Evolutionary conservation across 2,797 vertebrate genomes (phyloP).

Genomic region (Numenius phaeopus): DNA sequence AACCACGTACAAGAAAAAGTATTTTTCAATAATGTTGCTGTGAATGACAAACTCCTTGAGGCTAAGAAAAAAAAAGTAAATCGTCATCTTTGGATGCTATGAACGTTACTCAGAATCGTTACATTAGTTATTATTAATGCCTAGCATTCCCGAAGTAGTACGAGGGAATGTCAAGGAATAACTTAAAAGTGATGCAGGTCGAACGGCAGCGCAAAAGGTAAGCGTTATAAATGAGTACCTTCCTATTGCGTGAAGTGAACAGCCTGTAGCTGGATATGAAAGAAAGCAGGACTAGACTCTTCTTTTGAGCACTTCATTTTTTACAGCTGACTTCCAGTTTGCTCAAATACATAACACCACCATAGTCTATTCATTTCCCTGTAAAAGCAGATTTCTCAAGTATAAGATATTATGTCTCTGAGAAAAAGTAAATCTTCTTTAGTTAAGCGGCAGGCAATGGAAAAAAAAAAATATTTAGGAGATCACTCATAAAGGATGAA

Average conservation of each 20-base stretch:
- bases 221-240: not conserved
- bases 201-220: not conserved
- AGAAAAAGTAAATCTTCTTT: constrained; percentile 30
- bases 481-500: not conserved
- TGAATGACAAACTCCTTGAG: not conserved
- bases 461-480: not conserved
- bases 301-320: not conserved
- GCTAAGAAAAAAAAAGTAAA: not conserved
- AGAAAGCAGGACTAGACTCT: not conserved
- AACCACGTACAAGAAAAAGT: not conserved
- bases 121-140: not conserved
- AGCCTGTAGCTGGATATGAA: not conserved
- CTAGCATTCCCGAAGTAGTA: not conserved
- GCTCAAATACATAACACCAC: not conserved
- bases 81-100: not conserved
- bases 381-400: constrained; percentile 31
- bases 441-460: constrained; percentile 1
- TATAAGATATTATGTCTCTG: not conserved
- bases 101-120: not conserved
- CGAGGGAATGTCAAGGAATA: not conserved
- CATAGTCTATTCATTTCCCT: not conserved
- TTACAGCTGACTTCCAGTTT: not conserved
- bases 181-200: not conserved
- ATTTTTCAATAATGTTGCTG: not conserved
- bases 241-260: not conserved